Evolutionary conservation across 1,140 invertebrate species (phyloP), one percentile per base, ranked within the genome.

Genomic region (Drosophila guanche): DNA sequence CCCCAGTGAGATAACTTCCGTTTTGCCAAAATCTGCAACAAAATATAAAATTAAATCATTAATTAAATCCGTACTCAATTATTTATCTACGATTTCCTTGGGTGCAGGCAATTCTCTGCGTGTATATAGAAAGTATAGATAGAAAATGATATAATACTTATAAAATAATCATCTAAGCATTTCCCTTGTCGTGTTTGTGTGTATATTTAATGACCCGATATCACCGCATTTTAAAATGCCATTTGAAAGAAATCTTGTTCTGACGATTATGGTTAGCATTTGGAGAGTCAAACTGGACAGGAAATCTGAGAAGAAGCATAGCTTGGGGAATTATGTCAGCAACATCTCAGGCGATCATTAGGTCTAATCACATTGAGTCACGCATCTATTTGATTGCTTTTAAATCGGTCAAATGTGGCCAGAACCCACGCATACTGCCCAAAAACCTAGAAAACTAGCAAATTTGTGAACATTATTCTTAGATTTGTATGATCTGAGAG

Each of bases 321-420:
- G 33, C 52, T 20, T 29, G 42, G n/a, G 53, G 59, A 85, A 77
- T 74, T 85, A 84, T 85, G 80, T 85, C 80, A 84, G 80, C 67
- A 85, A 74, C 59, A 51, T 81, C 75, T 75, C 72, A 62, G 76
- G 43, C 75, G 75, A 79, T 71, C 69, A 74, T 51, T 74, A 57
- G 76, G 55, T 61, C 55, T 88, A 86, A 86, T 88, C 62, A 81
- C 69, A 58, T 65, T 45, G 43, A 78, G 81, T 77, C 81, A 86
- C 81, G 81, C 81, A 81, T 71, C 60, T 75, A 74, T 74, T 88
- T 88, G 81, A 85, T 85, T 85, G 69, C 73, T 75, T 86, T 81
- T 70, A 61, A 73, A 77, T 55, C 57, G 73, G 72, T 57, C 71
- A 74, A 59, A 56, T 58, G 29, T 46, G 12, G 29, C 27, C 6